Evolutionary conservation across 2,888 invertebrate species (phyloP).

Genomic region (Perizoma affinitatum): DNA sequence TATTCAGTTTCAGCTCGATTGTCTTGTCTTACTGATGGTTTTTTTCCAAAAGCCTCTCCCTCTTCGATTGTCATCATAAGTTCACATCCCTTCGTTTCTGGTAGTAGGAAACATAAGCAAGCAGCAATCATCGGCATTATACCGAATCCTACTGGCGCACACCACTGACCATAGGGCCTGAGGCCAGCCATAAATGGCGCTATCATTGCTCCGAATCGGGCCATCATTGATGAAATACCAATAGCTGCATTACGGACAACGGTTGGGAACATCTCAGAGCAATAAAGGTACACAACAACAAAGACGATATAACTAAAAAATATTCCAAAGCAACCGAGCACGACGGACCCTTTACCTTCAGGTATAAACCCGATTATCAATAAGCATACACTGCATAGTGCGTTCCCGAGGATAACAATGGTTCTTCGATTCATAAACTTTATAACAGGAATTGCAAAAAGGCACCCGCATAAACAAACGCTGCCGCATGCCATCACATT

Average conservation of each 20-base stretch:
- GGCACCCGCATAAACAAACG: constrained; percentile 83
- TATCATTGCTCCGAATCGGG: constrained; percentile 91
- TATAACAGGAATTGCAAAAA: constrained; percentile 85
- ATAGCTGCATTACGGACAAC: constrained; percentile 93
- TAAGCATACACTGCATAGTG: constrained; percentile 84
- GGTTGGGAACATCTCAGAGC: constrained; percentile 94
- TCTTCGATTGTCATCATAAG: constrained; percentile 91
- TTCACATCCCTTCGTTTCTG: constrained; percentile 90
- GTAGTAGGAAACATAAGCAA: constrained; percentile 86
- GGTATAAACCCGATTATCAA: constrained; percentile 85
- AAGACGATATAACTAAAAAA: constrained; percentile 91
- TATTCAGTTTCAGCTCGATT: constrained; percentile 3
- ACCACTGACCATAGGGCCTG: constrained; percentile 80
- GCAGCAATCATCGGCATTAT: constrained; percentile 86
- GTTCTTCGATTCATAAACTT: constrained; percentile 86
- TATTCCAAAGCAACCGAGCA: constrained; percentile 88
- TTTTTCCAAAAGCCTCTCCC: constrained; percentile 82
- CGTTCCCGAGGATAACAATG: constrained; percentile 84
- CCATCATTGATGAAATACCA: constrained; percentile 93
- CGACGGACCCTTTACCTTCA: constrained; percentile 71
- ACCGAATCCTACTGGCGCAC: constrained; percentile 89
- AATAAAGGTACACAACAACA: constrained; percentile 91
- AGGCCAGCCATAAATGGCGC: constrained; percentile 91
- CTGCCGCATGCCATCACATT: constrained; percentile 90
- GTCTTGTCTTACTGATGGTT: constrained; percentile 17